Base-by-base conservation (phyloP, 2,888 invertebrate genomes). In the Drosophila tripunctata region DNA sequence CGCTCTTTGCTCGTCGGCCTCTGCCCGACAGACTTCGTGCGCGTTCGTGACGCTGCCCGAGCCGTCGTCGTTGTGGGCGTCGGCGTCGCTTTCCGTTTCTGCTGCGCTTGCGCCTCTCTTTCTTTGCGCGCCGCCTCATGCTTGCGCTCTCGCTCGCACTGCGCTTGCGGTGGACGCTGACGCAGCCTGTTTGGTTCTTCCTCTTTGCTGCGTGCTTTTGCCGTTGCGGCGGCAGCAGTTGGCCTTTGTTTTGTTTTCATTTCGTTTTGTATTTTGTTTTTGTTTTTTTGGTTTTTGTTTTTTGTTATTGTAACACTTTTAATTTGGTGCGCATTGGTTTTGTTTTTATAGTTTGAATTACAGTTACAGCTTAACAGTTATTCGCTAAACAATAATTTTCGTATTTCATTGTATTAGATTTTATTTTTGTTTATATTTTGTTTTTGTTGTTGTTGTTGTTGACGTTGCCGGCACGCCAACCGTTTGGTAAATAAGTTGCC, bases 81-180 rank as follows among this genome's bases (percentile, higher is more conserved):
- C 17, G 58, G 2, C 47, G 19, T 15, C 27, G 24, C 10, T 5
- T 30, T 44, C 30, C 43, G 61, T 35, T 55, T 68, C 8, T 30
- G 30, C 36, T 62, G 69, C 55, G 75, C 70, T 14, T 69, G 73
- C 38, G 61, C 47, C 30, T 82, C 77, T 24, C 65, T 57, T 30
- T 79, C 72, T 24, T 45, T 65, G 22, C 65, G 56, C 4, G 68
- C 71, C 15, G 60, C 66, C 31, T 77, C 77, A 19, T 79, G 80
- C 31, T 52, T 65, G 10, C 52, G 54, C 45, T 82, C 78, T 14
- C 80, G 69, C 40, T 82, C 79, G 51, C 79, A 81, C 33, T 31
- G 45, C 50, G 52, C 31, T 21, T 35, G 54, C 1, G 15, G 10
- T 2, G 30, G 47, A 1, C 38, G 63, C 21, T 35, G 58, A 2